A percentile compares a stretch with the other conserved stretches of the same genome.
Evolutionary conservation across 2,113 vertebrate species (phyloP).

Genomic region (Cricetomys ansorgei): DNA sequence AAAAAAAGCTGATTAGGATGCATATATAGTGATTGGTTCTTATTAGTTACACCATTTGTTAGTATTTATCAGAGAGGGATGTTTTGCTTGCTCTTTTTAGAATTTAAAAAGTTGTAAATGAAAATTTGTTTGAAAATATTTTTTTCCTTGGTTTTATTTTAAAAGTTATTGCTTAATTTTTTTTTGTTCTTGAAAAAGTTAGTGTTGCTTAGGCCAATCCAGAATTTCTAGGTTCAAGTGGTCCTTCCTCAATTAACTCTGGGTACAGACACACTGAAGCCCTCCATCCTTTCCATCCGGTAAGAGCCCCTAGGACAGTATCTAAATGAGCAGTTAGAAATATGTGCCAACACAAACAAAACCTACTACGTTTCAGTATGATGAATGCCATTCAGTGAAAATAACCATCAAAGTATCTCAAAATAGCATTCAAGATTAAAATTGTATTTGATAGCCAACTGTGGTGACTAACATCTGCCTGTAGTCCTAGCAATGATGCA

Average conservation of each 20-base stretch:
- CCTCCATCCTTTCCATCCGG: neutral
- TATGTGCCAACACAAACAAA: neutral
- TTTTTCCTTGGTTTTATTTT: conserved; percentile 44
- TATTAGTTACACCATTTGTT: neutral
- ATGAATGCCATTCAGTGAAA: conserved; percentile 5
- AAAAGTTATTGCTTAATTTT: neutral
- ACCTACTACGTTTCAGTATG: conserved; percentile 21
- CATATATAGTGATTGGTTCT: neutral
- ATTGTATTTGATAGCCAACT: neutral
- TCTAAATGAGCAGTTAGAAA: conserved; percentile 37
- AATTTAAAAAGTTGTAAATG: neutral
- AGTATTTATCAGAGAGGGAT: neutral
- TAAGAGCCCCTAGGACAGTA: neutral
- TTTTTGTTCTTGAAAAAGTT: neutral
- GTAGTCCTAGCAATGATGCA: no score
- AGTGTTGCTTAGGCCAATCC: neutral
- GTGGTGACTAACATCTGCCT: neutral
- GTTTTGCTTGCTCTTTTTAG: neutral
- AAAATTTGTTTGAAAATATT: neutral
- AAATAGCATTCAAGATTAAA: conserved; percentile 31
- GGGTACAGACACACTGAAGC: neutral
- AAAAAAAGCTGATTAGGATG: neutral
- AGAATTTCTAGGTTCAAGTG: neutral
- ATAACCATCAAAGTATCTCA: conserved; percentile 22
- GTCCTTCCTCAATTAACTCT: neutral